These are phyloP conservation scores for Datnioides undecimradiatus DNA, from an alignment of 2,113 vertebrate species.

Conservation along the genomic window DNA sequence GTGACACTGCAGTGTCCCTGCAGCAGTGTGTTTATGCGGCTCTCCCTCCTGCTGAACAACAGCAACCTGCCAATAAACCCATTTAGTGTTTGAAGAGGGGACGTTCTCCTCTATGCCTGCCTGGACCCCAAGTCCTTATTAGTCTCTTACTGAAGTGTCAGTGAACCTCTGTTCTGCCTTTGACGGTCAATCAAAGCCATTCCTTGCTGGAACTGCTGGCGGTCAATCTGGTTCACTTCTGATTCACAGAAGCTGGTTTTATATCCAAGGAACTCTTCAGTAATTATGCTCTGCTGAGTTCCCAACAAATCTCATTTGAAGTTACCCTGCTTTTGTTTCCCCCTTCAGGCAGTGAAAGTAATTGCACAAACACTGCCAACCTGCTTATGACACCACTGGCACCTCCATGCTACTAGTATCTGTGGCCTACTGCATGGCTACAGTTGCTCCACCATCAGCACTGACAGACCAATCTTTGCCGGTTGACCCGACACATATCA, in stretches of 20 bases:
- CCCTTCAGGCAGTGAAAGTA: too few species aligned
- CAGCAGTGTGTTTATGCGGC: conserved; percentile 45
- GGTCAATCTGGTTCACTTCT: conserved; percentile 19
- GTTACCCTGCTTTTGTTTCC: too few species aligned
- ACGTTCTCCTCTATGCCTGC: conserved; percentile 10
- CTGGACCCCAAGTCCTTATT: conserved; percentile 46
- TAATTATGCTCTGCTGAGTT: neutral
- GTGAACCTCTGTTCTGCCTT: conserved; percentile 48
- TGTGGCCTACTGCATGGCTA: too few species aligned
- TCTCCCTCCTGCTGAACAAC: conserved; percentile 48
- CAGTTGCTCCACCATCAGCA: too few species aligned
- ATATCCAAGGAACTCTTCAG: neutral
- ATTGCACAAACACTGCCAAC: neutral
- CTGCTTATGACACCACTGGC: too few species aligned
- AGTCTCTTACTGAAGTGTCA: conserved; percentile 41
- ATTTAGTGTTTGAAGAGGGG: conserved; percentile 58
- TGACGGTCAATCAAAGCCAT: conserved; percentile 59
- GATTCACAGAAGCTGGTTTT: conserved; percentile 30
- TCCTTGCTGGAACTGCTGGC: conserved; percentile 12
- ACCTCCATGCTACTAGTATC: too few species aligned
- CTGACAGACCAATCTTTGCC: too few species aligned
- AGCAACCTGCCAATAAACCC: conserved; percentile 64
- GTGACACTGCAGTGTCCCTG: conserved; percentile 60
- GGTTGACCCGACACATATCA: too few species aligned
- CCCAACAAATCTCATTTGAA: too few species aligned